Evolutionary conservation across 1,140 invertebrate genomes (phyloP).

Genomic region (Bombus confusus): DNA sequence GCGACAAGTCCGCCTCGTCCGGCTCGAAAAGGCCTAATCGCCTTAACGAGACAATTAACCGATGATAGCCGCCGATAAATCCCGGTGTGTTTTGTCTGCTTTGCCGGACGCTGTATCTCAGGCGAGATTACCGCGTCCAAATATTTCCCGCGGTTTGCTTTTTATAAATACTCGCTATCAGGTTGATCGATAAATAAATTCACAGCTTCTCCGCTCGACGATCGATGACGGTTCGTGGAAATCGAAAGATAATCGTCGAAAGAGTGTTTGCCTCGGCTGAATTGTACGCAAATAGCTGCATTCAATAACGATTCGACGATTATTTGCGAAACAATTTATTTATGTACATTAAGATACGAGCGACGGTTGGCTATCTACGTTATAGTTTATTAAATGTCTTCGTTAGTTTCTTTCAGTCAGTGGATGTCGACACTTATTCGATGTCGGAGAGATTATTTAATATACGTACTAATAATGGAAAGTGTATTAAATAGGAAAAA

Average conservation of each 20-base stretch:
- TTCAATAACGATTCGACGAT: neutral
- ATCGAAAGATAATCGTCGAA: conserved; percentile 10
- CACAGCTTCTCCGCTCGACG: conserved; percentile 10
- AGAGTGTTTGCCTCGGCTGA: neutral
- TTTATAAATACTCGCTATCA: conserved; percentile 49
- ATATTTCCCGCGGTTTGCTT: conserved; percentile 46
- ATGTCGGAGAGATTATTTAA: no score
- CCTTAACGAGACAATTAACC: conserved; percentile 73
- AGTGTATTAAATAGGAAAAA: no score
- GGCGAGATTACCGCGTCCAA: conserved; percentile 59
- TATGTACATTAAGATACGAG: no score
- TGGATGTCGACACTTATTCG: no score
- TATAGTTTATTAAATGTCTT: no score
- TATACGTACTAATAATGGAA: no score
- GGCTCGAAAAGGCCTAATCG: conserved; percentile 63
- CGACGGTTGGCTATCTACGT: no score
- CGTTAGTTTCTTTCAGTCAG: no score
- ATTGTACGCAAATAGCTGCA: neutral
- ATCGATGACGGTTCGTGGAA: conserved; percentile 47
- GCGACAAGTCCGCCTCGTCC: conserved; percentile 36
- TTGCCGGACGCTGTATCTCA: conserved; percentile 30
- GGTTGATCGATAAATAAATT: neutral
- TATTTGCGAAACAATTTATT: neutral
- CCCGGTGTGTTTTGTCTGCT: conserved; percentile 71
- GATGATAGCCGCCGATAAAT: conserved; percentile 72